These are phyloP conservation scores for Cheilosia vernalis DNA, from an alignment of 2,888 invertebrate species.

Conservation along the genomic window DNA sequence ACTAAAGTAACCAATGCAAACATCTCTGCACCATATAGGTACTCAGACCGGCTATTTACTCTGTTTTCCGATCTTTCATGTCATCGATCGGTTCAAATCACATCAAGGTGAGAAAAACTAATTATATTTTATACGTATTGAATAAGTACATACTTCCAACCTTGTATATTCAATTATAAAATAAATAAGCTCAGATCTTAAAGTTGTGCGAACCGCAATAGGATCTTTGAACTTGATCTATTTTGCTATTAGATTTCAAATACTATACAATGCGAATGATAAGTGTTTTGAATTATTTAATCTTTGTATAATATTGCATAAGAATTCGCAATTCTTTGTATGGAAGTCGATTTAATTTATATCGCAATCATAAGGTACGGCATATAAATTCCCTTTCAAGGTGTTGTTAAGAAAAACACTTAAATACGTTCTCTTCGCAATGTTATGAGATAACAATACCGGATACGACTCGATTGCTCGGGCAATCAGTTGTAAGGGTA, in stretches of 20 bases:
- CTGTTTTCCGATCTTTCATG: neutral
- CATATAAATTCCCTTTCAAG: too few relatives aligned
- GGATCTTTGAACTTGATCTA: neutral
- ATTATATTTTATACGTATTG: neutral
- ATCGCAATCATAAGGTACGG: too few relatives aligned
- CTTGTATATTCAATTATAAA: conserved; percentile 19
- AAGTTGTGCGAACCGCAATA: neutral
- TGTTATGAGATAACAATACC: too few relatives aligned
- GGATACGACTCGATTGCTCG: too few relatives aligned
- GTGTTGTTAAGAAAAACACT: too few relatives aligned
- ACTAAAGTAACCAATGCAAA: neutral
- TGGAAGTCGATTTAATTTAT: too few relatives aligned
- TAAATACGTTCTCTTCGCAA: too few relatives aligned
- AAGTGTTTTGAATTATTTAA: too few relatives aligned
- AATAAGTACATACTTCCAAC: conserved; percentile 2
- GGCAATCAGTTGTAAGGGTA: too few relatives aligned
- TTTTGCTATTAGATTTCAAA: too few relatives aligned
- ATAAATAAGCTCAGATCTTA: neutral
- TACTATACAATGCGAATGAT: too few relatives aligned
- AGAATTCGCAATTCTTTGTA: neutral
- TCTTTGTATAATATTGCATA: conserved; percentile 2
- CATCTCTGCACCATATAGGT: neutral
- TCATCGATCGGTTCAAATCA: neutral
- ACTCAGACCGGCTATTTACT: neutral
- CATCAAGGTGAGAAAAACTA: neutral